Percentiles rank a stretch among this genome's conserved stretches.
Conservation (phyloP, 2,888 invertebrate genomes). For the Spisula subtruncata region DNA sequence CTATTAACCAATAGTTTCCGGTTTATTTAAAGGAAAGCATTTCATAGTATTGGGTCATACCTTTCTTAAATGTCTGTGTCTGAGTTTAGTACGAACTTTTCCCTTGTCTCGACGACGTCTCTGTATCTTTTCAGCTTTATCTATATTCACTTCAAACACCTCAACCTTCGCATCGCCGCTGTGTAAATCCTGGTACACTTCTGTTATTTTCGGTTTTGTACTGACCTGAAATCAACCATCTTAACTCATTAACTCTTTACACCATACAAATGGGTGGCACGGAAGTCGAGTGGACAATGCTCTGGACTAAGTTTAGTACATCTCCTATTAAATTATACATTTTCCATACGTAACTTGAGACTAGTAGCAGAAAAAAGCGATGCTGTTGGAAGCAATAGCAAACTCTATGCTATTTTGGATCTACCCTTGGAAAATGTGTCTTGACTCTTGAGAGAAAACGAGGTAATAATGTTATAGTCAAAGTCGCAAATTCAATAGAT, state of each 20-base stretch:
- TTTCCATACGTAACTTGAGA: no score
- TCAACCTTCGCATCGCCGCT: conserved; percentile 17
- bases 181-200: conserved; percentile 3
- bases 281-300: neutral
- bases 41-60: neutral
- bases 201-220: neutral
- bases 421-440: no score
- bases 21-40: neutral
- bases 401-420: no score
- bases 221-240: neutral
- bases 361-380: no score
- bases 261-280: neutral
- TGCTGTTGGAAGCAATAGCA: no score
- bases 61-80: conserved; percentile 18
- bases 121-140: neutral
- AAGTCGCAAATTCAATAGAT: no score
- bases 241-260: neutral
- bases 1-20: no score
- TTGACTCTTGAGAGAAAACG: no score
- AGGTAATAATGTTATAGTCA: no score
- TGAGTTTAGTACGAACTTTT: neutral
- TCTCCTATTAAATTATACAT: no score
- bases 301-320: no score
- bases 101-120: conserved; percentile 2
- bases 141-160: conserved; percentile 27